phyloP scores from a whole-genome alignment of 2,888 invertebrate species.

The Amphiduros pacificus region DNA sequence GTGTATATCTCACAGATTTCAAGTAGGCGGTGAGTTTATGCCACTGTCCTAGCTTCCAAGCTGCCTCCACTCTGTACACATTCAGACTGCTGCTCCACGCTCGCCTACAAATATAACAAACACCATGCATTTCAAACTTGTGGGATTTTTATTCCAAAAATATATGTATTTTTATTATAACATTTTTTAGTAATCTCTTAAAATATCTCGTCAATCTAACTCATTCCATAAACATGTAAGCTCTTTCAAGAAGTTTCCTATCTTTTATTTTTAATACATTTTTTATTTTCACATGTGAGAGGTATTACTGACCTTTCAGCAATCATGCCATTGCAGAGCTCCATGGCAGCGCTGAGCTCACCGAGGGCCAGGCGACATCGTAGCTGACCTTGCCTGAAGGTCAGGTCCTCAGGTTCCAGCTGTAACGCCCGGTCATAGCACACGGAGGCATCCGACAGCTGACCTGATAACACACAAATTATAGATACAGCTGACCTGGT shows the following conservation, averaged over 20 bases:
- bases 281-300: not conserved
- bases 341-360: conserved; percentile 75
- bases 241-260: not conserved
- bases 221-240: not conserved
- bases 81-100: conserved; percentile 60
- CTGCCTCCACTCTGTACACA: conserved; percentile 77
- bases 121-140: too few species aligned
- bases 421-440: conserved; percentile 84
- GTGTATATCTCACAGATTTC: too few species aligned
- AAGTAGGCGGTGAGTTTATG: conserved; percentile 69
- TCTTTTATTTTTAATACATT: not conserved
- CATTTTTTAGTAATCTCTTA: too few species aligned
- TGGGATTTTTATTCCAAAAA: too few species aligned
- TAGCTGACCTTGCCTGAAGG: conserved; percentile 72
- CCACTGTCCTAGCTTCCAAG: conserved; percentile 85
- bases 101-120: conserved; percentile 33
- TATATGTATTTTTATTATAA: too few species aligned
- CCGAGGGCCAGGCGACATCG: conserved; percentile 84
- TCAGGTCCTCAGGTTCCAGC: conserved; percentile 56
- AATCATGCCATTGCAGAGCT: conserved; percentile 67
- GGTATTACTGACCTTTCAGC: conserved; percentile 39
- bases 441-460: conserved; percentile 74
- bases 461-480: conserved; percentile 47
- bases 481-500: too few species aligned
- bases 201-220: too few species aligned